Conservation (phyloP, 2,113 vertebrate genomes). For the Gobio gobio region DNA sequence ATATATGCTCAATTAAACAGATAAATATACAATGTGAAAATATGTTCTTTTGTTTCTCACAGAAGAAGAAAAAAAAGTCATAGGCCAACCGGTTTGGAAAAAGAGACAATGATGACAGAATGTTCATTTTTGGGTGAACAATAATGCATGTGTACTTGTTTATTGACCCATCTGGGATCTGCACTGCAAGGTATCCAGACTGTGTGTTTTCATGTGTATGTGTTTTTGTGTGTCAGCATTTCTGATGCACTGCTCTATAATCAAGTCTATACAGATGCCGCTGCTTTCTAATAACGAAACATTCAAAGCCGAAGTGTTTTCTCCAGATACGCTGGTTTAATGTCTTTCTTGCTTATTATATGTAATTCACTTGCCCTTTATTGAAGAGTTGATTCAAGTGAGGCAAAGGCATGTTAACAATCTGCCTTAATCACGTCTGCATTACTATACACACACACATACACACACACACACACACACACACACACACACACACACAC, state of each 20-base stretch:
- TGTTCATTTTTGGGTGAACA: background rate
- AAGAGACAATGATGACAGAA: background rate
- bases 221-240: slow-evolving; percentile 8
- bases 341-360: background rate
- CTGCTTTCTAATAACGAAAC: background rate
- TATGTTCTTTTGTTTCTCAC: background rate
- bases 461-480: background rate
- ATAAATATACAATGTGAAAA: background rate
- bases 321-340: background rate
- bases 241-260: background rate
- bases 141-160: background rate
- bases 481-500: background rate
- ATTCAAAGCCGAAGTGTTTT: background rate
- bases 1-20: too few relatives aligned
- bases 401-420: slow-evolving; percentile 2
- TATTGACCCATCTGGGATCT: background rate
- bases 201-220: too few relatives aligned
- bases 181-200: background rate
- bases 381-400: slow-evolving; percentile 6
- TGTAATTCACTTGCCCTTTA: background rate
- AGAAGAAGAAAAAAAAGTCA: background rate
- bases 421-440: slow-evolving; percentile 28
- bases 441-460: background rate
- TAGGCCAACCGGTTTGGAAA: background rate
- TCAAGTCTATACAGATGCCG: slow-evolving; percentile 10